Evolutionary conservation across 2,113 vertebrate species (phyloP).

Genomic region (Salminus brasiliensis): DNA sequence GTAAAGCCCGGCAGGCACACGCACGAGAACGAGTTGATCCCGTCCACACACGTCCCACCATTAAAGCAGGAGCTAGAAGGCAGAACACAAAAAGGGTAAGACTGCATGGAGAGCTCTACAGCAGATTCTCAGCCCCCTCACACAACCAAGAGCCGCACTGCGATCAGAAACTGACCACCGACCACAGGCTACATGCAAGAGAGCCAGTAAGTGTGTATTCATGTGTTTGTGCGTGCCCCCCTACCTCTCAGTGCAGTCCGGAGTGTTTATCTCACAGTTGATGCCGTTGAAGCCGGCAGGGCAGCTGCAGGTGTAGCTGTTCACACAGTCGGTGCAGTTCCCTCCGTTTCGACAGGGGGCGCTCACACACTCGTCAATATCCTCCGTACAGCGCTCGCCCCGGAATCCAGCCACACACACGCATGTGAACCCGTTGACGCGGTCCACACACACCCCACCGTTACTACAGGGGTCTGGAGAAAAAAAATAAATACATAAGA

Average conservation of each 20-base stretch:
- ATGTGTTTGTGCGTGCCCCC: background rate
- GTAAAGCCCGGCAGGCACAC: slow-evolving; percentile 90
- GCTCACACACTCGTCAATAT: slow-evolving; percentile 95
- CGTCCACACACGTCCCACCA: slow-evolving; percentile 89
- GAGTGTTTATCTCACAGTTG: slow-evolving; percentile 95
- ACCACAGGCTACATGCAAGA: too few relatives aligned
- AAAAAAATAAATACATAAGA: background rate
- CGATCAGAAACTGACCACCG: background rate
- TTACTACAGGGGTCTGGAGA: slow-evolving; percentile 96
- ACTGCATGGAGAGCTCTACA: background rate
- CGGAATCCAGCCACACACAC: slow-evolving; percentile 89
- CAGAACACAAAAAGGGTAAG: background rate
- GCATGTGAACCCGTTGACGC: slow-evolving; percentile 83
- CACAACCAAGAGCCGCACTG: too few relatives aligned
- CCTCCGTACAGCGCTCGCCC: slow-evolving; percentile 87
- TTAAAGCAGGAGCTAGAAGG: slow-evolving; percentile 92
- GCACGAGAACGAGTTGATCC: slow-evolving; percentile 94
- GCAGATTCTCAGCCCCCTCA: too few relatives aligned
- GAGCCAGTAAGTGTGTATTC: background rate
- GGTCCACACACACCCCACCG: slow-evolving; percentile 87
- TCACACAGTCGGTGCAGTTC: slow-evolving; percentile 96
- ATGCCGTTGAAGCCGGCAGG: slow-evolving; percentile 92
- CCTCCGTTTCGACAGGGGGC: slow-evolving; percentile 90
- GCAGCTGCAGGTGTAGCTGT: slow-evolving; percentile 97
- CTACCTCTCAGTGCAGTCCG: slow-evolving; percentile 97